phyloP scores from a whole-genome alignment of 2,797 vertebrate genomes.

The Cuniculus paca region DNA sequence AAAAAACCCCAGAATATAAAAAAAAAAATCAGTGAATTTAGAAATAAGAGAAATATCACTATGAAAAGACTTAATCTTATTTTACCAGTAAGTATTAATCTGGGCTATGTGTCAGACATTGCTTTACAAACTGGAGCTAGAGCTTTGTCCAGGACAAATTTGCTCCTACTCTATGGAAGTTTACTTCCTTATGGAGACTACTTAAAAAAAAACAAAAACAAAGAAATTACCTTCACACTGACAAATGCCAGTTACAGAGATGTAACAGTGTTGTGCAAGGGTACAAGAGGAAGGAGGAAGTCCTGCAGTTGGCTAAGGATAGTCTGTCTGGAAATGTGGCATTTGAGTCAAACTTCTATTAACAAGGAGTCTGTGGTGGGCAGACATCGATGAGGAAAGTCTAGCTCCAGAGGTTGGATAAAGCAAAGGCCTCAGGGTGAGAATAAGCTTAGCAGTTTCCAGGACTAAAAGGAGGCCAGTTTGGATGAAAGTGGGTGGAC shows the following conservation, averaged over 20 bases:
- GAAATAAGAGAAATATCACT: background rate
- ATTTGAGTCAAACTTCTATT: background rate
- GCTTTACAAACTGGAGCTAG: background rate
- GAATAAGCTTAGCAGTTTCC: background rate
- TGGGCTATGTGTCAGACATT: background rate
- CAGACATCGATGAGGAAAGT: background rate
- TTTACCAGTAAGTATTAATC: background rate
- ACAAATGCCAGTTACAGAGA: background rate
- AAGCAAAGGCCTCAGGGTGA: background rate
- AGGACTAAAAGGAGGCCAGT: background rate
- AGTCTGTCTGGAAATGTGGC: background rate
- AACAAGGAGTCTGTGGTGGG: background rate
- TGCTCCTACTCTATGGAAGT: background rate
- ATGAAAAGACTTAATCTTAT: background rate
- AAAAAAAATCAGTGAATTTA: slow-evolving; percentile 4
- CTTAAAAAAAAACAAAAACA: background rate
- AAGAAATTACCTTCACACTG: background rate
- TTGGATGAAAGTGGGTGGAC: background rate
- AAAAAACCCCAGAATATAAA: background rate
- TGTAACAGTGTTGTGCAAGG: background rate
- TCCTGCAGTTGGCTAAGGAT: background rate
- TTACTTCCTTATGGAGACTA: background rate
- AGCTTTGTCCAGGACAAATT: background rate
- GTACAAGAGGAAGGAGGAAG: background rate
- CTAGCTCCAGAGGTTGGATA: background rate